These are phyloP conservation scores for Mastacembelus armatus DNA, from an alignment of 2,797 vertebrate species.

Conservation along the genomic window DNA sequence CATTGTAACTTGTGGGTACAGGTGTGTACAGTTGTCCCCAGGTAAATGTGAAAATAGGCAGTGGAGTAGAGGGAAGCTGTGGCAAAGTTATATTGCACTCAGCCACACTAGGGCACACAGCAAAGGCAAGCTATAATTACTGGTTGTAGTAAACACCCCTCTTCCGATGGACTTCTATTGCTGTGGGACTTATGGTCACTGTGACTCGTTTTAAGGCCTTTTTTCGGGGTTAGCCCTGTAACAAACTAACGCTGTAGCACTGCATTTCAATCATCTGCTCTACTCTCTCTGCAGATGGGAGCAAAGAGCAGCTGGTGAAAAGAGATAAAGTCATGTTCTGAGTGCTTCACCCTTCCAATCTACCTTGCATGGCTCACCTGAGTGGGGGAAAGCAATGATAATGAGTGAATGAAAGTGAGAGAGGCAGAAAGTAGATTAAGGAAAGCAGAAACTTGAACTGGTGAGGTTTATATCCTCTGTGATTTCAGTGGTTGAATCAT, in stretches of 20 bases:
- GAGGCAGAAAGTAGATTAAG: conserved; percentile 83
- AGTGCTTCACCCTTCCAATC: conserved; percentile 79
- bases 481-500: conserved; percentile 41
- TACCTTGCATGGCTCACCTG: conserved; percentile 77
- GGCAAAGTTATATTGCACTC: conserved; percentile 43
- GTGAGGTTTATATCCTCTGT: conserved; percentile 22
- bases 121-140: conserved; percentile 64
- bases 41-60: conserved; percentile 7
- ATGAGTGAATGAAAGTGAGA: too few species aligned
- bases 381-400: conserved; percentile 78
- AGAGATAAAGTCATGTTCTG: conserved; percentile 86
- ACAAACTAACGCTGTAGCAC: conserved; percentile 71
- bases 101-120: conserved; percentile 49
- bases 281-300: conserved; percentile 82
- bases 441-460: conserved; percentile 70
- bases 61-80: conserved; percentile 4
- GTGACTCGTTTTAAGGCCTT: conserved; percentile 38
- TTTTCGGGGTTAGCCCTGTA: conserved; percentile 38
- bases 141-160: conserved; percentile 63
- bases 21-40: not conserved
- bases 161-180: conserved; percentile 20
- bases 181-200: conserved; percentile 27
- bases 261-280: conserved; percentile 71
- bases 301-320: conserved; percentile 86
- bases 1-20: conserved; percentile 11